These are phyloP conservation scores for Odocoileus hemionus DNA, from an alignment of 2,113 vertebrate species.

Conservation along the genomic window DNA sequence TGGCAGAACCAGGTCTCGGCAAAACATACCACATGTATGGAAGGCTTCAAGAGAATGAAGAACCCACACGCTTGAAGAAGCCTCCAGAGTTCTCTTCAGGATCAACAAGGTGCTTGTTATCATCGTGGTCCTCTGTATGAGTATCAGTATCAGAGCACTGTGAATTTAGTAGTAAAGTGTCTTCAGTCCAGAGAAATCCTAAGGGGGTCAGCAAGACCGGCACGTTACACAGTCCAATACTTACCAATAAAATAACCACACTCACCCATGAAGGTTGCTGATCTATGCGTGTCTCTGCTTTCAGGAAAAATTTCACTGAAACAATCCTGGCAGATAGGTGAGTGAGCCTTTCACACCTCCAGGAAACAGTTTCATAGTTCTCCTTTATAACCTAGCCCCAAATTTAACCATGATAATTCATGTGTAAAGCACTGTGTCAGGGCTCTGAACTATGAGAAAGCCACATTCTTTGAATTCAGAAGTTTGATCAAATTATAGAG, in stretches of 20 bases:
- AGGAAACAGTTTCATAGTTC: background rate
- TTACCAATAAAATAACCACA: background rate
- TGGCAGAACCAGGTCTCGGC: background rate
- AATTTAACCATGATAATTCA: background rate
- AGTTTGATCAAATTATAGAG: background rate
- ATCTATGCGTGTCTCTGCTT: background rate
- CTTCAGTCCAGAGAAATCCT: background rate
- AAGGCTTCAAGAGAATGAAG: background rate
- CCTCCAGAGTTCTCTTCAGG: background rate
- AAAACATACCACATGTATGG: constrained; percentile 6
- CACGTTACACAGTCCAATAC: background rate
- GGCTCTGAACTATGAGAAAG: background rate
- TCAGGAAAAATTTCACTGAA: background rate
- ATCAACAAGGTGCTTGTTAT: background rate
- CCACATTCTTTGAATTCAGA: background rate
- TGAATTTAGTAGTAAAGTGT: background rate
- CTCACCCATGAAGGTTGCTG: background rate
- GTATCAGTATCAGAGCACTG: background rate
- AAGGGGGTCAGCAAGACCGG: background rate
- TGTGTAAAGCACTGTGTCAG: background rate
- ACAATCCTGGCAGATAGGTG: background rate
- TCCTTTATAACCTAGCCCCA: background rate
- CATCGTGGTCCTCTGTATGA: background rate
- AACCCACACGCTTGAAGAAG: background rate
- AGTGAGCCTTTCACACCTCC: background rate